Evolutionary conservation across 2,113 vertebrate genomes (phyloP).

Genomic region (Phaetusa simplex): DNA sequence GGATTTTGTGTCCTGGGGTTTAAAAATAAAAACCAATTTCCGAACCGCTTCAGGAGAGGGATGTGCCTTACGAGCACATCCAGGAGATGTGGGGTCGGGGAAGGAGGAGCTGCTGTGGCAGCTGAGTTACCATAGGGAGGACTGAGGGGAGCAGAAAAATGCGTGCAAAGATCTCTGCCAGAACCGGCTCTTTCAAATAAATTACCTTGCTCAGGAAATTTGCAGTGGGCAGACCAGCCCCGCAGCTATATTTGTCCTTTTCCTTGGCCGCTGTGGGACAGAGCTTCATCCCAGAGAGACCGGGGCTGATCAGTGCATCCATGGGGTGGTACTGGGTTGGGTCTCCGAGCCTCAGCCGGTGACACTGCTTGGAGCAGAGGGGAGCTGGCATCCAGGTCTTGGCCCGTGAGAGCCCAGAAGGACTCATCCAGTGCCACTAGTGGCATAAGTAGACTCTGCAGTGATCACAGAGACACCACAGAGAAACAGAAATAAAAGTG

Average conservation of each 20-base stretch:
- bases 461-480: neutral
- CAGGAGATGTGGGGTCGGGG: neutral
- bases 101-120: neutral
- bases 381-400: neutral
- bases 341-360: neutral
- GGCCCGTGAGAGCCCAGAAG: neutral
- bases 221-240: neutral
- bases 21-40: conserved; percentile 41
- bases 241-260: neutral
- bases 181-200: neutral
- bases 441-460: neutral
- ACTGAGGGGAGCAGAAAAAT: neutral
- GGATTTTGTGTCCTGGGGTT: neutral
- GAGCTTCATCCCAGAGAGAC: neutral
- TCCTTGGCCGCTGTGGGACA: neutral
- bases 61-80: neutral
- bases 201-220: neutral
- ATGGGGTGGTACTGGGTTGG: neutral
- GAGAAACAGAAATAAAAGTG: neutral
- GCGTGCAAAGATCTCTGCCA: neutral
- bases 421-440: neutral
- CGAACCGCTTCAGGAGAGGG: neutral
- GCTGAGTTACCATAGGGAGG: neutral
- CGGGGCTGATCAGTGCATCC: neutral
- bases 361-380: neutral